Base-by-base conservation (phyloP, 2,888 invertebrate species). In the Trilocha varians region DNA sequence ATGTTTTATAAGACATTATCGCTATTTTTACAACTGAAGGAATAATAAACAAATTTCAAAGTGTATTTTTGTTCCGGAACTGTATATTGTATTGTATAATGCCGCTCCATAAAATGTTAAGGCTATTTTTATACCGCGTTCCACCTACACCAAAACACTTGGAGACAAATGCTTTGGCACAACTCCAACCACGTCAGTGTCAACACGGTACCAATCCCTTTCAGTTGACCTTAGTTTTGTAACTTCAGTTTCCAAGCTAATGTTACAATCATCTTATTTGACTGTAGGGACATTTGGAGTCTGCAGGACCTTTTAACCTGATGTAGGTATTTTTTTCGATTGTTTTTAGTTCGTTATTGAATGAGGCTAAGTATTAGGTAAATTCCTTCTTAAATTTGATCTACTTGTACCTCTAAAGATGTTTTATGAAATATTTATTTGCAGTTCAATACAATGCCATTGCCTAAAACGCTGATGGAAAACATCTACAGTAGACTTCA, bases 111-210 rank as follows among this genome's bases (percentile, higher is more conserved):
- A 25, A 25, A 25, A 25, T 11, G 25, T 25, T 25, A 34, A 38
- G 37, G 33, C 34, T 18, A 42, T 32, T 38, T 25, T 18, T 35
- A 16, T 32, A 35, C 5, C 16, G 5, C 14, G 14, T 13, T 37
- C 14, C 13, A 37, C 25, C 9, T 15, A 13, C 37, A 8, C 44
- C 34, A 36, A 36, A 33, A 45, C 39, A 37, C 41, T 39, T 36
- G 37, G 36, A 34, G 25, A 38, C 34, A 39, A 34, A 39, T 34
- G 32, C 40, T 41, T 40, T 46, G 46, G 46, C 43, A 34, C 32
- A 14, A 18, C 17, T 43, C 46, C 46, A 46, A 39, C 15, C 34
- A 36, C 40, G 38, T 42, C 36, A 34, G 25, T 39, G 25, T 38
- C 33, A 45, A 40, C 38, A 36, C 38, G 42, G 39, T 38, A 40